These are phyloP conservation scores for Osedax frankpressi DNA, from an alignment of 2,888 invertebrate genomes.

Conservation along the genomic window DNA sequence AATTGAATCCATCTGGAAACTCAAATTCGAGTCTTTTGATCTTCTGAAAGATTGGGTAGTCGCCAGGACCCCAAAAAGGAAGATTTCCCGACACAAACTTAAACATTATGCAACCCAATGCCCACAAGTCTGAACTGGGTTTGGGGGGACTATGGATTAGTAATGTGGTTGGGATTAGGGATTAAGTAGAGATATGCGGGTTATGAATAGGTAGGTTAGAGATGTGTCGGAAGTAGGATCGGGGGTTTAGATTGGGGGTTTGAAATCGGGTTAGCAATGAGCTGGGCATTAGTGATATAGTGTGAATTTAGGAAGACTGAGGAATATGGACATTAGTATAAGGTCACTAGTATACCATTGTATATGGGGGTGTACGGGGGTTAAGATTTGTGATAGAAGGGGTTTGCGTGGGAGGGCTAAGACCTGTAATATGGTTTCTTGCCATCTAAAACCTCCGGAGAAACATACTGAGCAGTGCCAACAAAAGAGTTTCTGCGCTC, in stretches of 20 bases:
- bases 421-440: conserved; percentile 39
- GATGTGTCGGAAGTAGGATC: too few relatives aligned
- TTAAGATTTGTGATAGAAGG: too few relatives aligned
- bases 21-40: conserved; percentile 78
- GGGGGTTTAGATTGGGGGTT: too few relatives aligned
- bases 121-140: conserved; percentile 78
- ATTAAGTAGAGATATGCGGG: too few relatives aligned
- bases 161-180: too few relatives aligned
- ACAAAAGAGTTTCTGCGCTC: conserved; percentile 58
- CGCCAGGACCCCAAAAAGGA: conserved; percentile 50
- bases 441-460: conserved; percentile 74
- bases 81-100: conserved; percentile 72
- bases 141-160: too few relatives aligned
- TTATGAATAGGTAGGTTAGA: too few relatives aligned
- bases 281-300: conserved; percentile 24
- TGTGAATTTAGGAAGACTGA: too few relatives aligned
- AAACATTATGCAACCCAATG: conserved; percentile 85
- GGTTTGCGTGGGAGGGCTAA: too few relatives aligned
- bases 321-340: neutral
- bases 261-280: conserved; percentile 67
- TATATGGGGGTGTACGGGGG: too few relatives aligned
- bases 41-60: conserved; percentile 90
- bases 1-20: conserved; percentile 79
- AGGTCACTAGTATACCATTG: too few relatives aligned
- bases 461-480: conserved; percentile 96